Evolutionary conservation across 2,113 vertebrate species (phyloP).

Genomic region (Podarcis cretensis): DNA sequence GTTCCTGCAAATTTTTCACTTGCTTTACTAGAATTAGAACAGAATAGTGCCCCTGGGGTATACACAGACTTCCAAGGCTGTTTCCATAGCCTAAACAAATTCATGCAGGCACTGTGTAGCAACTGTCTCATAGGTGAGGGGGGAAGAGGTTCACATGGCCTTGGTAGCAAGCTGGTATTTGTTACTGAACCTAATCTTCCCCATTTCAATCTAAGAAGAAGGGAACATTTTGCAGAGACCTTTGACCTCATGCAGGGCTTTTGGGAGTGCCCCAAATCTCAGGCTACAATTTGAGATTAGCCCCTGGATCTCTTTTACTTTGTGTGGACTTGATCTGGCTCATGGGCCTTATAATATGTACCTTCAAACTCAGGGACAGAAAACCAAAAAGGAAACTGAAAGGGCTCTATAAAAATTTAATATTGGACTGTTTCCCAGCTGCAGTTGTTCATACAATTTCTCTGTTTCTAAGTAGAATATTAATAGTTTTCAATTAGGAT

Average conservation of each 20-base stretch:
- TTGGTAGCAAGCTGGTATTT: background rate
- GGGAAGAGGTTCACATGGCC: background rate
- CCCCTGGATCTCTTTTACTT: background rate
- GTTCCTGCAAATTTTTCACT: background rate
- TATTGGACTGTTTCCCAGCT: background rate
- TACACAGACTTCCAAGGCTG: background rate
- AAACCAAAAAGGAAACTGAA: conserved; percentile 16
- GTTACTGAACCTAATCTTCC: background rate
- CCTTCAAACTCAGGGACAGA: background rate
- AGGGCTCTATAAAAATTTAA: background rate
- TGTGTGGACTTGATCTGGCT: background rate
- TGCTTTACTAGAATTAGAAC: background rate
- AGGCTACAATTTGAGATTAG: background rate
- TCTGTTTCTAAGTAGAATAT: background rate
- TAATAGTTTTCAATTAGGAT: background rate
- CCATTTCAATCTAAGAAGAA: background rate
- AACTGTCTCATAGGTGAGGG: too few relatives aligned
- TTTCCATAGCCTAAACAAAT: background rate
- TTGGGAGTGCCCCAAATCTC: background rate
- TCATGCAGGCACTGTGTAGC: background rate
- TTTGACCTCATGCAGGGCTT: background rate
- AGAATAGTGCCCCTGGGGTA: background rate
- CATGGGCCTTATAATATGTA: background rate
- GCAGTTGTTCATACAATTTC: background rate
- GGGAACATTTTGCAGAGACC: background rate